These are phyloP conservation scores for Pogona vitticeps DNA, from an alignment of 2,113 vertebrate genomes.

Conservation along the genomic window DNA sequence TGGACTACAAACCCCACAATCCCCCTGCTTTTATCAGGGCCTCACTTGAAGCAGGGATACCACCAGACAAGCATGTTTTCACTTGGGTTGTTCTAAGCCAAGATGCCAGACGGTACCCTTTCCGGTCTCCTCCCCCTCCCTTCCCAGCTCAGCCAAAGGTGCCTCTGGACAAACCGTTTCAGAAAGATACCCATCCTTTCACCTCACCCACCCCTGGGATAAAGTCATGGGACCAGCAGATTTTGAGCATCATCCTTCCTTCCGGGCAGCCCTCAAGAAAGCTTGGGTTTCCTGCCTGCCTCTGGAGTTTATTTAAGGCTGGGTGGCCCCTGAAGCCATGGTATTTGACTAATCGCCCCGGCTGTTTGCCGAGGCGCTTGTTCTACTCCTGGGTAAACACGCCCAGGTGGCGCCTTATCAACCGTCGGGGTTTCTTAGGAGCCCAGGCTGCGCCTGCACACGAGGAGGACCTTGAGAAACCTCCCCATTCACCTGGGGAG, in stretches of 20 bases:
- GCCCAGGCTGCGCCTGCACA: not conserved
- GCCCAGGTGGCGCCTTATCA: conserved; percentile 1
- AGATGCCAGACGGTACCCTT: no score
- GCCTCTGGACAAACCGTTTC: no score
- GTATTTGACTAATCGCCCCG: conserved; percentile 31
- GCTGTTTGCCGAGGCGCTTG: conserved; percentile 21
- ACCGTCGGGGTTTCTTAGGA: not conserved
- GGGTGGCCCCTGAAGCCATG: conserved; percentile 14
- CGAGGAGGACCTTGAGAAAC: not conserved
- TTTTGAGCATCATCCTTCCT: not conserved
- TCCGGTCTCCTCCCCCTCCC: no score
- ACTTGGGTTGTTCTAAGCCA: no score
- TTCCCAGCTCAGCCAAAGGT: not conserved
- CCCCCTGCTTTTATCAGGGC: no score
- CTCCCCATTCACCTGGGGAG: not conserved
- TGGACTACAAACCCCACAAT: no score
- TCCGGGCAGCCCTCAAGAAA: not conserved
- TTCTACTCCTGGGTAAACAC: not conserved
- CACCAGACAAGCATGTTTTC: no score
- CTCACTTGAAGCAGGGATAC: no score
- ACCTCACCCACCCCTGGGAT: no score
- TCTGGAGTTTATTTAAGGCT: conserved; percentile 37
- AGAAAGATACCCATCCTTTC: no score
- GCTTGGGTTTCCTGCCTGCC: not conserved
- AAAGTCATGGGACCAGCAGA: no score